These are phyloP conservation scores for Anser brachyrhynchus DNA, from an alignment of 2,113 vertebrate genomes.

Conservation along the genomic window DNA sequence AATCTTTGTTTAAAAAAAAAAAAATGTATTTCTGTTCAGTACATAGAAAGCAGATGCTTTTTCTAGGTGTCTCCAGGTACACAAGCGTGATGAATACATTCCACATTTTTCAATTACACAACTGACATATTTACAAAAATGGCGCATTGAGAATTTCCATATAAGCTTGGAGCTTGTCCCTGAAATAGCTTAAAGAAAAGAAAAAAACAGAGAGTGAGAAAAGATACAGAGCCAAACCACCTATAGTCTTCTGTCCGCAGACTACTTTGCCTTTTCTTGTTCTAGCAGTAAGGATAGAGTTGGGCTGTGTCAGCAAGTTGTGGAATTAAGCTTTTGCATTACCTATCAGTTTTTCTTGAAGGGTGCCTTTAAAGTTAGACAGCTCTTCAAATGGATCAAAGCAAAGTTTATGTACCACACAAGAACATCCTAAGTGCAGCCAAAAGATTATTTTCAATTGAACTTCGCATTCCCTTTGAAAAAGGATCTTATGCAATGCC, in stretches of 20 bases:
- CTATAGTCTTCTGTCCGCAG: not conserved
- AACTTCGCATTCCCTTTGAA: not conserved
- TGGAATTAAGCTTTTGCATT: not conserved
- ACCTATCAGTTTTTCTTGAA: not conserved
- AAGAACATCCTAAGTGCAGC: not conserved
- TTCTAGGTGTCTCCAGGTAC: constrained; percentile 13
- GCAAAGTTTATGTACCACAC: not conserved
- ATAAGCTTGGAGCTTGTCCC: not conserved
- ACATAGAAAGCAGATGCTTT: not conserved
- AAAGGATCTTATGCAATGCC: not conserved
- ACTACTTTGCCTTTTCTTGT: not conserved
- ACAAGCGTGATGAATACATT: not conserved
- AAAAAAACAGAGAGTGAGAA: not conserved
- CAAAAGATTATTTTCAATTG: not conserved
- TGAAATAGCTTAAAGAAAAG: not conserved
- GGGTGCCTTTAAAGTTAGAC: not conserved
- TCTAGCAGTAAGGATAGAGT: not conserved
- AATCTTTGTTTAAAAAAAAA: not conserved
- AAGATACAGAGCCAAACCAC: not conserved
- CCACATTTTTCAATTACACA: constrained; percentile 6
- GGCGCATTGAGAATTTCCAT: not conserved
- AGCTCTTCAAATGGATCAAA: not conserved
- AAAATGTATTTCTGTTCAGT: not conserved
- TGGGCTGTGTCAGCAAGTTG: not conserved
- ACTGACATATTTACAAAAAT: constrained; percentile 26